These are phyloP conservation scores for Andinoacara biseriatus DNA, from an alignment of 2,113 vertebrate genomes.

Conservation along the genomic window DNA sequence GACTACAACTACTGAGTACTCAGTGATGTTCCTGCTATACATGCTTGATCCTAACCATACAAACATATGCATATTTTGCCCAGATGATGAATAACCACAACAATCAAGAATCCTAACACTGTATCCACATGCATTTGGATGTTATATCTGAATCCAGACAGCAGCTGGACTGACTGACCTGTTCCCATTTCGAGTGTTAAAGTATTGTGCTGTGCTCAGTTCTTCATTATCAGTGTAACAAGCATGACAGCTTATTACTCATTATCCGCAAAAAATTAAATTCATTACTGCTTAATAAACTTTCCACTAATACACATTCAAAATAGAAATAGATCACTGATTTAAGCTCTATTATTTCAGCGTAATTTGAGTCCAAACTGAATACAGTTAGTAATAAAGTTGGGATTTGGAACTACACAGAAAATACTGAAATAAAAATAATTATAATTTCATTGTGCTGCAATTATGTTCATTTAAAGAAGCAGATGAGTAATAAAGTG, in stretches of 20 bases:
- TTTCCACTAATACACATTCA: background rate
- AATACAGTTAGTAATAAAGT: background rate
- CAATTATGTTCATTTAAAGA: constrained; percentile 34
- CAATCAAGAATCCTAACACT: background rate
- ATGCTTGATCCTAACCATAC: background rate
- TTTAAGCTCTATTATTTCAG: background rate
- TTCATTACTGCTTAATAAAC: background rate
- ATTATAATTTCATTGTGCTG: background rate
- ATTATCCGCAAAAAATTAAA: constrained; percentile 23
- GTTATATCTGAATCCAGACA: background rate
- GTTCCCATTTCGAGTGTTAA: background rate
- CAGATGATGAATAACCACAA: background rate
- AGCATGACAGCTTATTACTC: background rate
- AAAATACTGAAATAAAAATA: background rate
- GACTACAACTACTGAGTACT: background rate
- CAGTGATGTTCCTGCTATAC: background rate
- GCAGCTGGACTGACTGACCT: background rate
- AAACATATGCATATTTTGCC: background rate
- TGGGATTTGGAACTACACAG: background rate
- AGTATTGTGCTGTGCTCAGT: background rate
- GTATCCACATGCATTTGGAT: constrained; percentile 1
- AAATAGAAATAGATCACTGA: background rate
- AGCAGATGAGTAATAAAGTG: constrained; percentile 10
- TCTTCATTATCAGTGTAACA: background rate
- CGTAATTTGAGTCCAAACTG: background rate